These are phyloP conservation scores for Atta cephalotes DNA, from an alignment of 1,140 invertebrate species.

Conservation along the genomic window DNA sequence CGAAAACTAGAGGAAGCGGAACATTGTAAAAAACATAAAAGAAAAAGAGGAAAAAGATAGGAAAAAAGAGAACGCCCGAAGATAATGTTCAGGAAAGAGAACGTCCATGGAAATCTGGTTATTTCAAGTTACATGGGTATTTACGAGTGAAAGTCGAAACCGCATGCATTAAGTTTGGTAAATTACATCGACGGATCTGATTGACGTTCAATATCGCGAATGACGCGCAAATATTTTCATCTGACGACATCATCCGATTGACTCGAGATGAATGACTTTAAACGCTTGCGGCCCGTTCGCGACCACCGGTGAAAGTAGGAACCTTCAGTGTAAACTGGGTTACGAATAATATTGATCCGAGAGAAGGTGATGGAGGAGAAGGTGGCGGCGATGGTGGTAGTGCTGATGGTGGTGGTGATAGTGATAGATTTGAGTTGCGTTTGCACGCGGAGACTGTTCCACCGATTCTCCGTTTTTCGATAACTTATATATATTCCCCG, in stretches of 20 bases:
- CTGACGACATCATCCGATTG: constrained; percentile 39
- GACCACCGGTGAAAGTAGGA: constrained; percentile 70
- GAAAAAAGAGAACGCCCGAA: not conserved
- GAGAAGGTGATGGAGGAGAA: not conserved
- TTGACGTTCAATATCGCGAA: constrained; percentile 57
- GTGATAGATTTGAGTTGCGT: constrained; percentile 13
- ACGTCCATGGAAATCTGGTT: constrained; percentile 7
- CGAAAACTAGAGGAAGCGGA: not conserved
- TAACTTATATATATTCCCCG: not conserved
- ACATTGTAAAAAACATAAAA: not conserved
- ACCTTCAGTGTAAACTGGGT: constrained; percentile 71
- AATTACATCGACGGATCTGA: constrained; percentile 57
- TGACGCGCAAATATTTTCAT: constrained; percentile 44
- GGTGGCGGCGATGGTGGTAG: not conserved
- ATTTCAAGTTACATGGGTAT: not conserved
- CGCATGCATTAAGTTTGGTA: constrained; percentile 18
- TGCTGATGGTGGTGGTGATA: not conserved
- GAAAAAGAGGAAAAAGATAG: not conserved
- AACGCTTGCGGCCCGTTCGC: constrained; percentile 44
- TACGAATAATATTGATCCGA: constrained; percentile 64
- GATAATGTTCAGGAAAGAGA: constrained; percentile 1
- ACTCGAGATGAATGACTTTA: constrained; percentile 69
- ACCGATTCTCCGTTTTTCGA: not conserved
- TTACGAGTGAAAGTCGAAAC: constrained; percentile 71
- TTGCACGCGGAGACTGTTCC: not conserved